Conservation (phyloP, 2,888 invertebrate genomes). For the Caenorhabditis sp. region DNA sequence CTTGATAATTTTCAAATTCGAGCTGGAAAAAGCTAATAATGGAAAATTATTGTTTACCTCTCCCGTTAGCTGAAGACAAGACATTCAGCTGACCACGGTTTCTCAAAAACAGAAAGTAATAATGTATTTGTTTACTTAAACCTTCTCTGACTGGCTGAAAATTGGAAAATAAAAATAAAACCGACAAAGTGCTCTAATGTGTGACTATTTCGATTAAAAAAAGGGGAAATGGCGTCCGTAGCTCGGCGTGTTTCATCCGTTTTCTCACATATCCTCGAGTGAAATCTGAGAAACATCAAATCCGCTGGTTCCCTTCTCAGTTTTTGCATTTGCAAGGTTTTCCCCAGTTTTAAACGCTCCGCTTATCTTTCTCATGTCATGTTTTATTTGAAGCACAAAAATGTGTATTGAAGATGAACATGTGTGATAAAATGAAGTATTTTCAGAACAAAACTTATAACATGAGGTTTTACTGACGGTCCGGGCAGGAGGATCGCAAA, state of each 20-base stretch:
- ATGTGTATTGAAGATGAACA: neutral
- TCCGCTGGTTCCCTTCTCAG: slow-evolving; percentile 24
- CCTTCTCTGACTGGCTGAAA: too few species aligned
- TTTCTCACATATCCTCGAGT: slow-evolving; percentile 57
- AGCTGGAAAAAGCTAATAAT: too few species aligned
- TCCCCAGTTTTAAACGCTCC: slow-evolving; percentile 3
- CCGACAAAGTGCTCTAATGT: too few species aligned
- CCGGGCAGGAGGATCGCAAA: slow-evolving; percentile 18
- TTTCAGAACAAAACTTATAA: neutral
- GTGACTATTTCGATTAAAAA: slow-evolving; percentile 2
- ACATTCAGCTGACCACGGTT: too few species aligned
- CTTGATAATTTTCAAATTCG: too few species aligned
- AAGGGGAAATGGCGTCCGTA: neutral
- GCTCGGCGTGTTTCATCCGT: slow-evolving; percentile 22
- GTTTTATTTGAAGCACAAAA: slow-evolving; percentile 3
- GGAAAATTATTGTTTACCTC: too few species aligned
- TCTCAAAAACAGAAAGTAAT: too few species aligned
- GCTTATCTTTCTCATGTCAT: slow-evolving; percentile 6
- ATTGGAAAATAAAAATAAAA: too few species aligned
- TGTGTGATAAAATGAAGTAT: slow-evolving; percentile 2
- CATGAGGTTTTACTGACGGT: slow-evolving; percentile 6
- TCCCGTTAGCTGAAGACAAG: too few species aligned
- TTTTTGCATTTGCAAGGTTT: slow-evolving; percentile 24
- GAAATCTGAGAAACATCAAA: slow-evolving; percentile 58
- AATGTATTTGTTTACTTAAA: too few species aligned